Base-by-base conservation (phyloP, 1,140 invertebrate genomes). In the Pseudomyrmex cubaensis region DNA sequence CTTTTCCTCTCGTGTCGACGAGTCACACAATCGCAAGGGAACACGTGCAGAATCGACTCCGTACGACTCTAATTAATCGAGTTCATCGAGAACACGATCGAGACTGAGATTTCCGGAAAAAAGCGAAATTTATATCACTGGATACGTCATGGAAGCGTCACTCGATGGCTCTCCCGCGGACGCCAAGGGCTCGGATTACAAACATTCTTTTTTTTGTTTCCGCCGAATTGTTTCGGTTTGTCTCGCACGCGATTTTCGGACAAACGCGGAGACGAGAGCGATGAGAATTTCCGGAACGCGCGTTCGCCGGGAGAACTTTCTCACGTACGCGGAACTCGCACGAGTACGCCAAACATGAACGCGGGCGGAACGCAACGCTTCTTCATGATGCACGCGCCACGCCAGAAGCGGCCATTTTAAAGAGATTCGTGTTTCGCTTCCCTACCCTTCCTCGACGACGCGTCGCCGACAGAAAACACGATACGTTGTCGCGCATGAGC, bases 321-420 rank as follows among this genome's bases (percentile, higher is more conserved):
- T 72, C 44, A 17, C 5, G 10, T n/a, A 17, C 15, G 35, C 46
- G 12, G 4, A 15, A 62, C 12, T 20, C 44, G 15, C 52, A 44
- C 64, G 17, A n/a, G 20, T 13, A 22, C 4, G 13, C 5, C n/a
- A 17, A 8, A 10, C 64, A 12, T 0, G 12, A 75, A 35, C n/a
- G 69, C 35, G 35, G 44, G 15, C 52, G 54, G 35, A 35, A 50
- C 5, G 22, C 4, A 50, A n/a, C n/a, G 44, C 12, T 59, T 2
- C 20, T 22, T 48, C 35, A 10, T 2, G 25, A 20, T 25, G 15
- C 20, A 48, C 64, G 44, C 76, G 66, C 64, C 52, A 70, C 76
- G 48, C 76, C 64, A 78, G 52, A 54, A 59, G 52, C 56, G 76
- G 76, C 76, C 76, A 78, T 78, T 46, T 78, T 78, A 70, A 78